Base-by-base conservation (phyloP, 2,888 invertebrate genomes). In the Athrips mouffetella region DNA sequence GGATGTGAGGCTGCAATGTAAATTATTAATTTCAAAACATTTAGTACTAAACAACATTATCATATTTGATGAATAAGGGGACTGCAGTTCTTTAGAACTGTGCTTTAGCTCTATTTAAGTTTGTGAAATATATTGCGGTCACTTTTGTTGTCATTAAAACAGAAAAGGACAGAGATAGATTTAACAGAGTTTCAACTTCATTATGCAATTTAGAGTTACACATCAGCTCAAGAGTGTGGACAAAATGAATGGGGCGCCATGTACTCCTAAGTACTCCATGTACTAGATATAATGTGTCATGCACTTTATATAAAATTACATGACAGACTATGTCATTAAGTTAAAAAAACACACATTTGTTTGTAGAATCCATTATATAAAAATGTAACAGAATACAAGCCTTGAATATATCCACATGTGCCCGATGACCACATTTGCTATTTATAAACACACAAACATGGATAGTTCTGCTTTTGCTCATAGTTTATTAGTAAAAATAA, bases 371-470 rank as follows among this genome's bases (percentile, higher is more conserved):
- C n/a, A n/a, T n/a, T n/a, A 15, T 15, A 4, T 15, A 30, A 4
- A 30, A n/a, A n/a, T 33, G 7, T 11, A 20, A 20, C 39, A 3
- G 29, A 40, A 55, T 67, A 80, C 79, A 60, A 65, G 81, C 85
- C 85, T 87, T 80, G 35, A 65, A 69, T 45, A 82, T 52, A 52
- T 76, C 75, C 52, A 56, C 62, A 52, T 76, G 67, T 49, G 72
- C 70, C 54, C 70, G 79, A 49, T 85, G 75, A 65, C 70, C 80
- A 44, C 82, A 75, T 31, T 85, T 78, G 48, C 72, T 73, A 55
- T 83, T 80, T 15, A 88, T 70, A 67, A 88, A 88, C 49, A 87
- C 64, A 60, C 88, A 88, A 63, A 80, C 67, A 62, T 88, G 88
- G 53, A 79, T 67, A 45, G 70, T 60, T 60, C 69, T 78, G 48